Base-by-base conservation (phyloP, 1,140 invertebrate species). In the Agraylea sexmaculata region DNA sequence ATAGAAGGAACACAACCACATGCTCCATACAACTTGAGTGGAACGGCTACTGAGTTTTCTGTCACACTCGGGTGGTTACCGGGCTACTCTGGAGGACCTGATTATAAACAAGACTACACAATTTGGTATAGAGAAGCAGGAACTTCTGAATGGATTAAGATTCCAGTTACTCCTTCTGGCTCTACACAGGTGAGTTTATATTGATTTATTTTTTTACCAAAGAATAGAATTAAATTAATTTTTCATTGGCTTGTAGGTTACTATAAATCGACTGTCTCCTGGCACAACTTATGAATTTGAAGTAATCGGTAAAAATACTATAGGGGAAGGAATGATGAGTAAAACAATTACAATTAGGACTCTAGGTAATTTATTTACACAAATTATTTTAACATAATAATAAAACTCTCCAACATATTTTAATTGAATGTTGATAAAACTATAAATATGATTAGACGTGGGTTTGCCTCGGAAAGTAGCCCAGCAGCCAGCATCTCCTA, bases 1-100 rank as follows among this genome's bases (percentile, higher is more conserved):
- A 85, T 96, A 38, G 89, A 95, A 68, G 90, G 87, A 37, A 95
- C 91, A 2, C 90, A 93, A 56, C 92, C 92, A 3, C 91, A 96
- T 62, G 89, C 91, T 20, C 92, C 93, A 1, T 90, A 89, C 68
- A 95, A 97, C 64, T 75, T 97, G 12, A 80, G 85, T 2, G 84
- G 86, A 2, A 78, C 77, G 34, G 81, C 90, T 20, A 83, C 83
- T 1, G 80, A 91, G 56, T 93, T 91, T 56, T 77, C 83, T 37
- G 91, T 94, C 13, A 86, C 83, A 16, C 65, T 97, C 7, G 74
- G 75, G 34, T 97, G 93, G 92, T 68, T 90, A 51, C 90, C 93
- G 5, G 90, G 90, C 0, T 95, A 96, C 58, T 88, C 87, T 53
- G 91, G 91, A 12, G 91, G 92, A 12, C 84, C 84, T 3, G 85